A percentile compares a stretch with the other conserved stretches of the same genome.
Conservation (phyloP, 2,888 invertebrate genomes). For the Neuroscelio doddi region DNA sequence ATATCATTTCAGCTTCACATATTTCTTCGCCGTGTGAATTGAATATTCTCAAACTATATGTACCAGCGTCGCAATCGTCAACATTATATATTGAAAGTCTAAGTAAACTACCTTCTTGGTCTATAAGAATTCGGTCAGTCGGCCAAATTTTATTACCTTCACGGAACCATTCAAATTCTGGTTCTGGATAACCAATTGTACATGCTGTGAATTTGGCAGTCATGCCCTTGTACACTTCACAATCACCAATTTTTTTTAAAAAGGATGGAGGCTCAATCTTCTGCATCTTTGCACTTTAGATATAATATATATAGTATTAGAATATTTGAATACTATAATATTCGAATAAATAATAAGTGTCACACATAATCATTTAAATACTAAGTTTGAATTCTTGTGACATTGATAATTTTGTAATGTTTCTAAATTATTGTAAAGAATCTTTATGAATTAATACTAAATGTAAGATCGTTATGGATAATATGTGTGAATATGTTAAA, state of each 20-base stretch:
- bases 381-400: no score
- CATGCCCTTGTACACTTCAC: slow-evolving; percentile 90
- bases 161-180: slow-evolving; percentile 90
- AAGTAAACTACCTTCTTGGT: slow-evolving; percentile 86
- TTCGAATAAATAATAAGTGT: no score
- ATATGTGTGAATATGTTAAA: no score
- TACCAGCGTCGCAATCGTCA: slow-evolving; percentile 86
- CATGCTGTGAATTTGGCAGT: slow-evolving; percentile 95
- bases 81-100: slow-evolving; percentile 86
- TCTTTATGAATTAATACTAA: no score
- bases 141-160: slow-evolving; percentile 86
- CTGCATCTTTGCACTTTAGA: slow-evolving; percentile 80
- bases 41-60: slow-evolving; percentile 86
- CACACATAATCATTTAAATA: no score
- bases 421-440: no score
- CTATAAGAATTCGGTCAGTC: slow-evolving; percentile 86
- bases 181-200: slow-evolving; percentile 89
- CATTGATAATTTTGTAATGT: no score
- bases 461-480: no score
- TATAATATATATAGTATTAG: no score
- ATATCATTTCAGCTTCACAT: slow-evolving; percentile 83
- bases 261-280: slow-evolving; percentile 89
- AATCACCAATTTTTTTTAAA: slow-evolving; percentile 91
- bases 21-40: slow-evolving; percentile 89
- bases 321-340: no score